Evolutionary conservation across 2,113 vertebrate genomes (phyloP), one percentile per base, ranked within the genome.

Genomic region (Ictalurus punctatus): DNA sequence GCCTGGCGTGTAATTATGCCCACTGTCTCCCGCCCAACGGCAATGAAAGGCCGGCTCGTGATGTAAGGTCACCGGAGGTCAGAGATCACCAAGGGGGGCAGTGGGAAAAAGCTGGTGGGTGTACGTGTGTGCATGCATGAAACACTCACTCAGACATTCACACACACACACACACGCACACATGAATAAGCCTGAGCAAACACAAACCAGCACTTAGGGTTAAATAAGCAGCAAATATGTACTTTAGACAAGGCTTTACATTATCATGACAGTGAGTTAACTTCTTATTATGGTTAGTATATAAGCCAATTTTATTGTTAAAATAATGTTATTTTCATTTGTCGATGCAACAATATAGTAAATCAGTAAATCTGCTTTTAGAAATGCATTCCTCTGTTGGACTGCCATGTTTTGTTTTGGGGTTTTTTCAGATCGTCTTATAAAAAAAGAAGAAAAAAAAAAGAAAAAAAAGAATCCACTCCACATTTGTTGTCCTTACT

Each of bases 1-100:
- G 84, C 92, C 91, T 92, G 74, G 87, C 80, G 91, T 90, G 94
- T 94, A 94, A 95, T 95, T 94, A 95, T 93, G 89, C 87, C 17
- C 83, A 69, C 89, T 91, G 93, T 91, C 93, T 89, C 92, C 93
- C 91, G 80, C 91, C 86, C 73, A 40, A 84, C 92, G 91, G 92
- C 90, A 91, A 94, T 92, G 89, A 93, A 93, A 94, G 92, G 90
- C 30, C 89, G 86, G 80, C 80, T 88, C 27, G 0, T 90, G 91
- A 94, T 93, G 92, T 37, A 58, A 86, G 93, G 94, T 93, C 92
- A 93, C n/a, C 4, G 17, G 6, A 86, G 94, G 90, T 90, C 93
- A 95, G 90, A 91, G 94, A 92, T 94, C 94, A 93, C 54, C 5
- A 25, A 40, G 69, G 89, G 89, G 94, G 91, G 87, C 90, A 91